Base-by-base conservation (phyloP, 2,888 invertebrate genomes). In the Strigamia transsilvanica region DNA sequence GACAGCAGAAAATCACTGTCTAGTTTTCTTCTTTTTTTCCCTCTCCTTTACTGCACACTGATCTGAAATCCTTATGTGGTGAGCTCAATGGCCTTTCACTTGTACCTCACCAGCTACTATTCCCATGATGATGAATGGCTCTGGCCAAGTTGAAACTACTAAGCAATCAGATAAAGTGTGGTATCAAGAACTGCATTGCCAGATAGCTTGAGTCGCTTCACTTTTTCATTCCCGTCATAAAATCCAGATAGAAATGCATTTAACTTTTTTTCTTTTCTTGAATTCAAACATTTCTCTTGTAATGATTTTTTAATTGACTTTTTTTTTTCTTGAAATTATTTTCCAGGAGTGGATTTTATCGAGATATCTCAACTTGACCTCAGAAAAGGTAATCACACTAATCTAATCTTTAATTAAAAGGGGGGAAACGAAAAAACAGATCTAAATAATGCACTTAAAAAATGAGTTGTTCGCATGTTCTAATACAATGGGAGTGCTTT, bases 1-100 rank as follows among this genome's bases (percentile, higher is more conserved):
- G 51, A 51, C 51, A 51, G 51, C 51, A 51, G n/a, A 51, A 51
- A 51, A 51, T 51, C 51, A 51, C 51, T 51, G 51, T 51, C 51
- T 51, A 51, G 51, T 51, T 51, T 51, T 51, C 51, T 51, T 51
- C 18, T 18, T 51, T 51, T 51, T 51, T 51, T 51, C 15, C 12
- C 18, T 51, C 46, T 51, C 51, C 18, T 51, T 51, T 51, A 51
- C 51, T 51, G 51, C 51, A 51, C 51, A 51, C 51, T 18, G 51
- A 51, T 51, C 51, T 51, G 51, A 51, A 51, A 51, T 51, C 51
- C 51, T 51, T 51, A 51, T 51, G 51, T 51, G 51, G 51, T 51
- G 51, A 51, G 51, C 51, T 51, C 51, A 51, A 51, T 51, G 51
- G 51, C 51, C 51, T 51, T 51, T 51, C 51, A 51, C 51, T 51